These are phyloP conservation scores for Eurystomus gularis DNA, from an alignment of 2,113 vertebrate species.

Conservation along the genomic window DNA sequence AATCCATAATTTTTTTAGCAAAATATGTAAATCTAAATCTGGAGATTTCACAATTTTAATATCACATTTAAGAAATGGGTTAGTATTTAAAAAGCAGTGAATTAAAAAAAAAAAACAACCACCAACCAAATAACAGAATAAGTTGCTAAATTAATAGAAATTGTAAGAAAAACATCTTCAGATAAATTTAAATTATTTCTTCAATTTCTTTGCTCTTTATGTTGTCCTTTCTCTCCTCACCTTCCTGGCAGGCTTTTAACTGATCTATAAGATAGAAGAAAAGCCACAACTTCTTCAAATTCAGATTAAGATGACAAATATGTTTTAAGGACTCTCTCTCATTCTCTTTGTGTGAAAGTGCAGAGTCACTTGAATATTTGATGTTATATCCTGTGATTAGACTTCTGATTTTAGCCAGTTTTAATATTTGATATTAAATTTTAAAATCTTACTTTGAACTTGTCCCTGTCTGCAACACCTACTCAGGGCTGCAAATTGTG, in stretches of 20 bases:
- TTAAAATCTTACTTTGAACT: background rate
- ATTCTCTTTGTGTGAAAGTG: background rate
- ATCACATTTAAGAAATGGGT: background rate
- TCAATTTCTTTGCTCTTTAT: background rate
- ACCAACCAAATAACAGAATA: background rate
- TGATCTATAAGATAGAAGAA: background rate
- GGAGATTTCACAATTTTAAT: background rate
- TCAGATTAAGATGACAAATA: background rate
- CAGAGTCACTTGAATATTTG: background rate
- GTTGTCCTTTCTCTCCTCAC: background rate
- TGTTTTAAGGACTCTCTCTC: background rate
- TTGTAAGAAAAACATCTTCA: background rate
- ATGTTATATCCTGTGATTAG: background rate
- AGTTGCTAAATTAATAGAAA: background rate
- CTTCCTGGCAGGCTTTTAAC: background rate
- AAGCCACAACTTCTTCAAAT: background rate
- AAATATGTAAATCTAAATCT: background rate
- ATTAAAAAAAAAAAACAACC: background rate
- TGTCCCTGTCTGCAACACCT: fast-evolving
- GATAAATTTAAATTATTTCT: background rate
- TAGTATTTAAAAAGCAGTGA: background rate
- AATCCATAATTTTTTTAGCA: background rate
- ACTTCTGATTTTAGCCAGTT: background rate
- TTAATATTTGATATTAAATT: background rate
- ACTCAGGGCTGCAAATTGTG: background rate